Percentiles rank a stretch among this genome's conserved stretches.
Conservation (phyloP, 2,797 vertebrate species). For the Protonibea diacanthus region DNA sequence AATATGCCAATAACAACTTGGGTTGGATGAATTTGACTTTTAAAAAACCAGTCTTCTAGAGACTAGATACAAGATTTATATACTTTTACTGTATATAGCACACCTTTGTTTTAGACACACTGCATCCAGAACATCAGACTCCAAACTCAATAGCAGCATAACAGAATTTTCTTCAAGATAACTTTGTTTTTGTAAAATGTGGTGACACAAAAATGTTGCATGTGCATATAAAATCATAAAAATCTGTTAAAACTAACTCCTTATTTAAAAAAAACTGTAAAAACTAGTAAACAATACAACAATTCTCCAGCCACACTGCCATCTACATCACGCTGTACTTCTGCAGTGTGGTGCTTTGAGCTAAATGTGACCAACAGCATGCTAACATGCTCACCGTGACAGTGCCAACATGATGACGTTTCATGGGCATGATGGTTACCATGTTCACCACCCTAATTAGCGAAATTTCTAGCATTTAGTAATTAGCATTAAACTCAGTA, state of each 20-base stretch:
- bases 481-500: neutral
- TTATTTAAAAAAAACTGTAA: neutral
- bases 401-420: neutral
- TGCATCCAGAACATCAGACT: neutral
- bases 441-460: neutral
- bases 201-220: neutral
- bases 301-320: too few species aligned
- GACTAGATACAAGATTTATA: neutral
- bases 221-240: neutral
- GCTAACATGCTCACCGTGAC: neutral
- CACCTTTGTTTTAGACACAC: neutral
- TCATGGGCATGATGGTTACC: too few species aligned
- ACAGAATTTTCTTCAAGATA: neutral
- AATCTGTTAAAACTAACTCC: neutral
- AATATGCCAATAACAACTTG: slow-evolving; percentile 48
- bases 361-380: neutral
- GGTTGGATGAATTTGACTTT: slow-evolving; percentile 16
- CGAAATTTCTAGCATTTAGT: neutral
- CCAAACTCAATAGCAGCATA: neutral
- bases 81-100: neutral
- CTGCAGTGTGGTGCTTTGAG: neutral
- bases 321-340: too few species aligned
- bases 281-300: neutral
- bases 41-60: neutral
- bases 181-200: too few species aligned